Conservation (phyloP, 2,888 invertebrate genomes). For the Heteropelma amictum region DNA sequence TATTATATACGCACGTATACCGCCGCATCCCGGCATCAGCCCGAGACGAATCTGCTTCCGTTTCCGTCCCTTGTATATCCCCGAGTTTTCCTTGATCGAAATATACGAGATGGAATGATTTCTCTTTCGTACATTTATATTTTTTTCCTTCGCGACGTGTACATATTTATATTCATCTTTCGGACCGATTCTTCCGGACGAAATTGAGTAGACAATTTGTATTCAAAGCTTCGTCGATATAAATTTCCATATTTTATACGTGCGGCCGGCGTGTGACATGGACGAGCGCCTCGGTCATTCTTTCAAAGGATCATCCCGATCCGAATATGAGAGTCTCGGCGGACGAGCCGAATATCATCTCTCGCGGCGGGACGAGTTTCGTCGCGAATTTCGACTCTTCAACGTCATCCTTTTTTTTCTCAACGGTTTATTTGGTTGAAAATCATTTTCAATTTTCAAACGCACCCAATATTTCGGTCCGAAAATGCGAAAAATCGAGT, state of each 20-base stretch:
- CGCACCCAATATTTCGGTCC: too few species aligned
- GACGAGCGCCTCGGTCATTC: conserved; percentile 9
- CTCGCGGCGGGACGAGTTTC: too few species aligned
- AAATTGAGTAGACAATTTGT: conserved; percentile 25
- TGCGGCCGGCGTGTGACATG: too few species aligned
- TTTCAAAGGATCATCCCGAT: neutral
- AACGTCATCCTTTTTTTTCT: too few species aligned
- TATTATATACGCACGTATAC: too few species aligned
- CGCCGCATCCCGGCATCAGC: conserved; percentile 18
- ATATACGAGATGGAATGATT: conserved; percentile 38
- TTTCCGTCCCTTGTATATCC: conserved; percentile 32
- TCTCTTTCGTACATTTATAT: conserved; percentile 5
- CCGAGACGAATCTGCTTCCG: conserved; percentile 32
- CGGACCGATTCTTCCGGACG: neutral
- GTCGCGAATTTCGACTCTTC: too few species aligned
- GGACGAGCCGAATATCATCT: neutral
- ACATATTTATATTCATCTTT: neutral
- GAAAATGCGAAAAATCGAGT: too few species aligned
- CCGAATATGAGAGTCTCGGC: too few species aligned
- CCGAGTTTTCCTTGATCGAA: conserved; percentile 26
- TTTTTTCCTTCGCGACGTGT: too few species aligned
- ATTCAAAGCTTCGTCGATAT: conserved; percentile 9
- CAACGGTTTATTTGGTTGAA: too few species aligned
- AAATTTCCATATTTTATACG: neutral
- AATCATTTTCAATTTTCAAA: too few species aligned